Evolutionary conservation across 2,888 invertebrate species (phyloP).

Genomic region (Tipula confusa): DNA sequence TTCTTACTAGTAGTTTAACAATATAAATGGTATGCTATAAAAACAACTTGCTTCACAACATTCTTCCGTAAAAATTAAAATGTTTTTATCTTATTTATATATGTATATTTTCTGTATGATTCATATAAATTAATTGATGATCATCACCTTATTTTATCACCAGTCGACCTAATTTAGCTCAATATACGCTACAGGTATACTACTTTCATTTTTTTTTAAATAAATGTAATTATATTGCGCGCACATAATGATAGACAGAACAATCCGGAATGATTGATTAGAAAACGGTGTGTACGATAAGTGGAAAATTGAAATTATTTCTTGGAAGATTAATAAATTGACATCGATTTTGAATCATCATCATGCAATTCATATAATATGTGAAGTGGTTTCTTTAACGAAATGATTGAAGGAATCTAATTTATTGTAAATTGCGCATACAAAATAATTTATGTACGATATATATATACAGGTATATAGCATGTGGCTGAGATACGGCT

Average conservation of each 20-base stretch:
- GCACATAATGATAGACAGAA: neutral
- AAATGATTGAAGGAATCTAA: neutral
- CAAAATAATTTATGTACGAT: neutral
- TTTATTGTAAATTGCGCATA: neutral
- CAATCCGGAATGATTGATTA: neutral
- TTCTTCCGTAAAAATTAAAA: neutral
- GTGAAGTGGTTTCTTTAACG: neutral
- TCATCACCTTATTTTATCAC: neutral
- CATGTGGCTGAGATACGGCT: constrained; percentile 15
- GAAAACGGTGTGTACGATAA: neutral
- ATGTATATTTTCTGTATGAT: neutral
- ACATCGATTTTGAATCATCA: neutral
- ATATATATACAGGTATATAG: neutral
- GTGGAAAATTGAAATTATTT: neutral
- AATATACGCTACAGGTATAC: neutral
- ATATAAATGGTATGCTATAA: neutral
- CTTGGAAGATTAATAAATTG: neutral
- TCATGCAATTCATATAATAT: neutral
- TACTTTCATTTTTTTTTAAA: neutral
- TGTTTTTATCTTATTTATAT: neutral
- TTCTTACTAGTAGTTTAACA: too few species aligned
- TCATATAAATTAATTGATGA: neutral
- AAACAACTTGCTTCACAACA: neutral
- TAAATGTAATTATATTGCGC: neutral
- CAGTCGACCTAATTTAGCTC: neutral